Evolutionary conservation across 2,113 vertebrate species (phyloP).

Genomic region (Bungarus multicinctus): DNA sequence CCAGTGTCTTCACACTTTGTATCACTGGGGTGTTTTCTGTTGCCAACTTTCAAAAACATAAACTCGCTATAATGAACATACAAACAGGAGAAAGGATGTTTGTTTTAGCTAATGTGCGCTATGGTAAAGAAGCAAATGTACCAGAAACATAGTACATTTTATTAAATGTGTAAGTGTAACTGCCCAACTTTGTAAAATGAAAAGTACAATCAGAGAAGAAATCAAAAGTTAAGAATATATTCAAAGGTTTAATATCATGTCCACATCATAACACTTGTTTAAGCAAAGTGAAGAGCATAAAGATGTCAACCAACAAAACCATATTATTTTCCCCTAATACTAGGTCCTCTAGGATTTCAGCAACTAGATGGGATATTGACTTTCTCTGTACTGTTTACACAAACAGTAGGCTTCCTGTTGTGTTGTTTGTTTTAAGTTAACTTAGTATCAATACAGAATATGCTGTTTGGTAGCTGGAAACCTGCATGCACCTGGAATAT

Average conservation of each 20-base stretch:
- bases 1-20: not conserved
- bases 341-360: not conserved
- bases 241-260: not conserved
- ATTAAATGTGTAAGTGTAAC: not conserved
- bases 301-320: not conserved
- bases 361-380: not conserved
- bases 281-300: not conserved
- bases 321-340: not conserved
- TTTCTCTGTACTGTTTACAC: not conserved
- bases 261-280: not conserved
- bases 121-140: not conserved
- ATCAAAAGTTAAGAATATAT: not conserved
- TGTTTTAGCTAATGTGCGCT: not conserved
- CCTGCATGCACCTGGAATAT: not conserved
- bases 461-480: not conserved
- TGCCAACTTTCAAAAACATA: not conserved
- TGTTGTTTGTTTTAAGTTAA: not conserved
- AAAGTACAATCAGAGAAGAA: not conserved
- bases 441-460: not conserved
- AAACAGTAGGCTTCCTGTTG: not conserved
- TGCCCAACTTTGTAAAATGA: not conserved
- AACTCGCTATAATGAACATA: not conserved
- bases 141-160: not conserved
- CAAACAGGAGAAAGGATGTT: not conserved
- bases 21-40: not conserved